Evolutionary conservation across 2,888 invertebrate species (phyloP).

Genomic region (Xylota segnis): DNA sequence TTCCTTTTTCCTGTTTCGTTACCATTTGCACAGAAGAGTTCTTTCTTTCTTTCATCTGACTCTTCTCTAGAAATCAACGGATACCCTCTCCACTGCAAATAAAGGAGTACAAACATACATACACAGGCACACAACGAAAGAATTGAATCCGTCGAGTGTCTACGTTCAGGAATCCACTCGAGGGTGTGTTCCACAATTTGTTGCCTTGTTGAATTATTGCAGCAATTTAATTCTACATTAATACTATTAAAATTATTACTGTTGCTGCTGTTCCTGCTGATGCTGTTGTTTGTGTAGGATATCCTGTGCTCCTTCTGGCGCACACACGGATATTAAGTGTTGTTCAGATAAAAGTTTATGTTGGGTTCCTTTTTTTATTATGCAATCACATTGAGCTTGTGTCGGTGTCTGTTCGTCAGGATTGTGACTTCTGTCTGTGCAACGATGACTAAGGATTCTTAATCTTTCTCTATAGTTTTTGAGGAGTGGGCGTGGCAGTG

Average conservation of each 20-base stretch:
- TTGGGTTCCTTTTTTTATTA: conserved; percentile 28
- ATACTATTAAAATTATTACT: conserved; percentile 59
- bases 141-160: conserved; percentile 28
- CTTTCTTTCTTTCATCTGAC: neutral
- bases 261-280: conserved; percentile 11
- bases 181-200: conserved; percentile 47
- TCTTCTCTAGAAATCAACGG: neutral
- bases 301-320: conserved; percentile 26
- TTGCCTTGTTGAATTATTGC: conserved; percentile 58
- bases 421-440: conserved; percentile 11
- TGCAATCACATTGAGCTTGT: neutral
- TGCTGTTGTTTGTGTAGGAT: neutral
- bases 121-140: conserved; percentile 14
- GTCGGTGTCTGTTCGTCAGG: conserved; percentile 17
- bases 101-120: neutral
- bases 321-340: conserved; percentile 7
- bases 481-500: neutral
- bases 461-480: neutral
- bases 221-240: conserved; percentile 58
- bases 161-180: conserved; percentile 18
- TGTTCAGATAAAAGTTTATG: conserved; percentile 53
- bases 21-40: neutral
- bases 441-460: conserved; percentile 17
- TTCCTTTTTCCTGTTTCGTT: conserved; percentile 7
- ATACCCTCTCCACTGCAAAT: neutral